phyloP scores from a whole-genome alignment of 2,113 vertebrate genomes.

The Entomyzon cyanotis region DNA sequence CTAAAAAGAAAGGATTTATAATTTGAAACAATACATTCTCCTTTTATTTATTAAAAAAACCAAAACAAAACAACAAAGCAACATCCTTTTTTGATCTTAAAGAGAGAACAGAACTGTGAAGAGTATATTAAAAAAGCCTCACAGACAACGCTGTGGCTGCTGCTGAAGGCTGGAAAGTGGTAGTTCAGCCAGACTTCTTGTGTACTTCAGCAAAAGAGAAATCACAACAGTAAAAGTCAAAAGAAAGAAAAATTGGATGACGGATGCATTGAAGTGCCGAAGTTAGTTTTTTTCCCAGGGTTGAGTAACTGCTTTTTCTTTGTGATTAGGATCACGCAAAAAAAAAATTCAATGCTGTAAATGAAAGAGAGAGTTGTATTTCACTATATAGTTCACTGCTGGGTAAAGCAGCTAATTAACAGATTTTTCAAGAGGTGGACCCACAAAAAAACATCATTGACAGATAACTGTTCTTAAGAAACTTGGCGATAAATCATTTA shows the following conservation, averaged over 20 bases:
- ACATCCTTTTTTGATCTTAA: not conserved
- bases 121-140: not conserved
- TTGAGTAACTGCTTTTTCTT: not conserved
- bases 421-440: conserved; percentile 20
- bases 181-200: not conserved
- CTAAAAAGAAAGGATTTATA: not conserved
- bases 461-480: conserved; percentile 54
- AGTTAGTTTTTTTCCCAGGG: not conserved
- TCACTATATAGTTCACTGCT: not conserved
- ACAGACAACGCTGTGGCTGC: not conserved
- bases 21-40: not conserved
- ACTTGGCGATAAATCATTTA: conserved; percentile 49
- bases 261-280: not conserved
- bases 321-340: not conserved
- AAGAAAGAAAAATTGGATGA: not conserved
- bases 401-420: conserved; percentile 15
- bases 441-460: conserved; percentile 34
- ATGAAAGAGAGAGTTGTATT: not conserved
- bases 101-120: not conserved
- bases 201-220: not conserved
- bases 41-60: not conserved
- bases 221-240: not conserved
- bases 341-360: not conserved
- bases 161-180: not conserved
- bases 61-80: not conserved